phyloP scores from a whole-genome alignment of 2,113 vertebrate genomes.

The Vombatus ursinus region DNA sequence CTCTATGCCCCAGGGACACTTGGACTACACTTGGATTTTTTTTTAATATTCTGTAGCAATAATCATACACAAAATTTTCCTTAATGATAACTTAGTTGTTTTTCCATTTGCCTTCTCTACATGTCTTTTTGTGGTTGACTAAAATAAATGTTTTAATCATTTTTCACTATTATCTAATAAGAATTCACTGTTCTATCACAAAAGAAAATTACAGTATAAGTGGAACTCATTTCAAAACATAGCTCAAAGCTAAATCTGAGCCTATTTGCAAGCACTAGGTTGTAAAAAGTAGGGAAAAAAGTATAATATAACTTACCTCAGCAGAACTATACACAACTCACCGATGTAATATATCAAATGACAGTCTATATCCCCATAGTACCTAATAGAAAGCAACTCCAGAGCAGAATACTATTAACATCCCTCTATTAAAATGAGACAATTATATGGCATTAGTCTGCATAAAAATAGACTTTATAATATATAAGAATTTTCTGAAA shows the following conservation, averaged over 20 bases:
- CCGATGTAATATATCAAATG: not conserved
- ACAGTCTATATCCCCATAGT: not conserved
- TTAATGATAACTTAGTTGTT: not conserved
- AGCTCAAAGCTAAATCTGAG: constrained; percentile 9
- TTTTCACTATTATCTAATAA: constrained; percentile 26
- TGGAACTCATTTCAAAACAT: constrained; percentile 5
- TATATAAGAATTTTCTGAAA: not conserved
- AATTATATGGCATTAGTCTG: not conserved
- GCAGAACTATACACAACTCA: not conserved
- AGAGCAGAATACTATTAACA: not conserved
- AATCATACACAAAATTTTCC: not conserved
- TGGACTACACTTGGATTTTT: not conserved
- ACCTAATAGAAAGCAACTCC: not conserved
- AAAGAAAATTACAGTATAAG: constrained; percentile 25
- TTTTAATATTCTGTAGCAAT: not conserved
- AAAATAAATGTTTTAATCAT: constrained; percentile 6
- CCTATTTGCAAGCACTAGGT: not conserved
- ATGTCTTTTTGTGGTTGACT: not conserved
- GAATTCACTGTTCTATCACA: constrained; percentile 33
- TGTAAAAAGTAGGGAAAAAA: constrained; percentile 30
- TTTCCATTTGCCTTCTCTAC: constrained; percentile 15
- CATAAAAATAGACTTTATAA: not conserved
- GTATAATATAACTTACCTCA: not conserved
- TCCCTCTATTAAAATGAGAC: not conserved
- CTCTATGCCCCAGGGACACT: not conserved